Conservation (phyloP, 2,888 invertebrate species). For the Neocrepidodera transversa region DNA sequence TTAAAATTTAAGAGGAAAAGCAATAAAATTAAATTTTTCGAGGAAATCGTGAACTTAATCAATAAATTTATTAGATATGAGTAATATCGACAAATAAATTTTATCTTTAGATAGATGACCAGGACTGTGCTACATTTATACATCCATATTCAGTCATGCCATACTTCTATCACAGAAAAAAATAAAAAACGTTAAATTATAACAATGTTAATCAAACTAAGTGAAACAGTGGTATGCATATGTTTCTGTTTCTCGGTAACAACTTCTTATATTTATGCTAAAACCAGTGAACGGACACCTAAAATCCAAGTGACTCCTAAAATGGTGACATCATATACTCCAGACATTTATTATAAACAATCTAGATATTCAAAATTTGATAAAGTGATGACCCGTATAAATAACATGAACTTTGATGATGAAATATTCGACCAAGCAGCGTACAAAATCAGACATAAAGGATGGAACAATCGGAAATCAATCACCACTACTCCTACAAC, state of each 20-base stretch:
- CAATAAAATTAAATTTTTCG: too few relatives aligned
- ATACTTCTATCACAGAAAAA: constrained; percentile 12
- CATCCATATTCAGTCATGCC: constrained; percentile 1
- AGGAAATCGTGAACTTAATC: too few relatives aligned
- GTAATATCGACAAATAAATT: too few relatives aligned
- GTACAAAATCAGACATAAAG: constrained; percentile 35
- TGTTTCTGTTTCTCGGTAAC: constrained; percentile 30
- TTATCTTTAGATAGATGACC: too few relatives aligned
- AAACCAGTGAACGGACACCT: constrained; percentile 26
- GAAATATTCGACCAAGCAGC: constrained; percentile 4
- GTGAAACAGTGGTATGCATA: constrained; percentile 32
- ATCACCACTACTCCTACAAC: constrained; percentile 36
- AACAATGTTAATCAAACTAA: constrained; percentile 21
- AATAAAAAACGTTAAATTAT: constrained; percentile 1
- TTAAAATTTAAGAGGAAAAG: too few relatives aligned
- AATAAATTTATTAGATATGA: too few relatives aligned
- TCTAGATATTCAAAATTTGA: constrained; percentile 48
- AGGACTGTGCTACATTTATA: too few relatives aligned
- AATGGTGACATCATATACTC: constrained; percentile 7
- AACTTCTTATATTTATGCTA: constrained; percentile 19
- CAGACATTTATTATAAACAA: constrained; percentile 24
- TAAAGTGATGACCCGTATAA: constrained; percentile 43
- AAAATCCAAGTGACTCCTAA: constrained; percentile 9
- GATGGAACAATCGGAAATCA: constrained; percentile 24
- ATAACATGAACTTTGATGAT: constrained; percentile 34